phyloP scores from a whole-genome alignment of 2,888 invertebrate species.

The Phyto melanocephala region DNA sequence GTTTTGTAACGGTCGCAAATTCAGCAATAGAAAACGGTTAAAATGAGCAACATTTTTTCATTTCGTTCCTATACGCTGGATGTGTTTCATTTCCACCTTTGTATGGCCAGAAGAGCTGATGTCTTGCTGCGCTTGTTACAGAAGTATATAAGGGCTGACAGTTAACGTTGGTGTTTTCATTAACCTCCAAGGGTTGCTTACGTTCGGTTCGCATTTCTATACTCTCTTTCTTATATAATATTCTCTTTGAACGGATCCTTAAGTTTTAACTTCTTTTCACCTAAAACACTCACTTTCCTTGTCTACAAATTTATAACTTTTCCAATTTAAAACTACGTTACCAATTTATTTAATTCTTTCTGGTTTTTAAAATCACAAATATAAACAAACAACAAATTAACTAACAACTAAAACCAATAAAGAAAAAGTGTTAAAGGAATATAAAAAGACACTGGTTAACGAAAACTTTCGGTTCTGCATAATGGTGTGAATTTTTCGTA shows the following conservation, averaged over 20 bases:
- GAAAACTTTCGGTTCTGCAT: constrained; percentile 36
- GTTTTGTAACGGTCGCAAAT: constrained; percentile 22
- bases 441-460: constrained; percentile 34
- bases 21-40: constrained; percentile 24
- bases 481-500: constrained; percentile 19
- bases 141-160: constrained; percentile 77
- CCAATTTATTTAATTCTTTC: constrained; percentile 44
- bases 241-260: constrained; percentile 76
- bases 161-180: constrained; percentile 77
- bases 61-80: constrained; percentile 42
- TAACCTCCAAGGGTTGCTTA: constrained; percentile 80
- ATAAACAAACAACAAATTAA: constrained; percentile 54
- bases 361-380: constrained; percentile 11
- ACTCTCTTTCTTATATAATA: constrained; percentile 79
- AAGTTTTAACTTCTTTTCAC: constrained; percentile 68
- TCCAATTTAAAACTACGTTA: constrained; percentile 50
- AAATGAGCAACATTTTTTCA: constrained; percentile 31
- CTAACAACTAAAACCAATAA: constrained; percentile 21
- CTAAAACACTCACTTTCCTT: constrained; percentile 60
- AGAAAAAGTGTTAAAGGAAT: constrained; percentile 26
- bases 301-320: constrained; percentile 56
- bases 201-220: constrained; percentile 80
- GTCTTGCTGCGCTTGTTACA: constrained; percentile 59
- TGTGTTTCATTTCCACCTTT: constrained; percentile 51
- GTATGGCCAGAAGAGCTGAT: constrained; percentile 36